Conservation (phyloP, 1,140 invertebrate genomes). For the Aphelinus atriplicis region DNA sequence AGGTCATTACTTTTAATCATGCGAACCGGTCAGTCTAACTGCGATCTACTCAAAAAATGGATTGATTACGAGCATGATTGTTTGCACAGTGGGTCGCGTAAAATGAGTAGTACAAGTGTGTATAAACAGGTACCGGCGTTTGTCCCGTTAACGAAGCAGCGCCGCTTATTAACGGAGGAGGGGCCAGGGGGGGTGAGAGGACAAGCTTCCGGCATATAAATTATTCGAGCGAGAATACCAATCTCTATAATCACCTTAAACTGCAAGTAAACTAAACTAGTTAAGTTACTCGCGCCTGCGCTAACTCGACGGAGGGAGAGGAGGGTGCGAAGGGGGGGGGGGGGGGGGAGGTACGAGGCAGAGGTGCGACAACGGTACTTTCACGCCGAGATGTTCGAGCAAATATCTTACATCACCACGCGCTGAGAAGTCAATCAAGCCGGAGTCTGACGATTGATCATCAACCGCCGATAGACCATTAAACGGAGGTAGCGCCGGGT, state of each 20-base stretch:
- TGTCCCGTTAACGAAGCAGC: neutral
- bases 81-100: no score
- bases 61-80: no score
- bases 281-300: constrained; percentile 26
- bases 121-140: neutral
- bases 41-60: no score
- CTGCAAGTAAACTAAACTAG: constrained; percentile 31
- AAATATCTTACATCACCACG: constrained; percentile 2
- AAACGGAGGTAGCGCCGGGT: neutral
- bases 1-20: no score
- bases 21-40: no score
- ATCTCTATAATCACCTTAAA: constrained; percentile 32
- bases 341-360: neutral
- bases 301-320: neutral
- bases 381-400: neutral
- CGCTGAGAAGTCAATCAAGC: constrained; percentile 7
- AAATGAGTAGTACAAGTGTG: no score
- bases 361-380: constrained; percentile 7
- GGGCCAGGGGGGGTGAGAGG: no score
- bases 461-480: constrained; percentile 7
- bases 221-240: constrained; percentile 31
- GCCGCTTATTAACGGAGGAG: neutral
- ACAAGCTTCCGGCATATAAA: neutral
- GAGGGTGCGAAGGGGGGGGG: neutral
- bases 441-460: neutral